Conservation (phyloP, 2,888 invertebrate genomes). For the Hedychridium roseum region DNA sequence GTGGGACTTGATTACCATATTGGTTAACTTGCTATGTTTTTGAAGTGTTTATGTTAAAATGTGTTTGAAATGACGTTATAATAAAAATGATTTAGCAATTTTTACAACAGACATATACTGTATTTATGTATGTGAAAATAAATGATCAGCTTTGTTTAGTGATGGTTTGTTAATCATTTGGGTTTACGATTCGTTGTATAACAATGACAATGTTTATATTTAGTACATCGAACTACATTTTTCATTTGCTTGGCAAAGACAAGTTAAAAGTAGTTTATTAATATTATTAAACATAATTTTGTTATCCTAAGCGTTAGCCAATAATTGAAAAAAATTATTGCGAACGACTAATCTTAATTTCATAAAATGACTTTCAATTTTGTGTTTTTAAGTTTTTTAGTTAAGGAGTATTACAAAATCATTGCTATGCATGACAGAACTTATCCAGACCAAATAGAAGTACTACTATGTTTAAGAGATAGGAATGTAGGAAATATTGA, state of each 20-base stretch:
- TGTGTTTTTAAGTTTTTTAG: no score
- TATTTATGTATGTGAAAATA: slow-evolving; percentile 2
- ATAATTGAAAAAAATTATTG: no score
- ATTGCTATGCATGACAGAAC: no score
- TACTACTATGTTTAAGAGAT: no score
- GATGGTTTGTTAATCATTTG: neutral
- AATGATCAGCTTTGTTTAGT: slow-evolving; percentile 17
- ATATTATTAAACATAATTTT: neutral
- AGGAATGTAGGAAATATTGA: no score
- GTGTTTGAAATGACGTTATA: neutral
- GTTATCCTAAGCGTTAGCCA: no score
- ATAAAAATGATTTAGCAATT: neutral
- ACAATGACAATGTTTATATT: neutral
- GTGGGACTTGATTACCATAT: slow-evolving; percentile 2
- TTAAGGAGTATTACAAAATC: no score
- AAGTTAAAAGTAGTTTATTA: neutral
- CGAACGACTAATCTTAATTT: no score
- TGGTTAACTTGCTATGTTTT: neutral
- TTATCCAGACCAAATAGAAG: no score
- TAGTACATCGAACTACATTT: neutral
- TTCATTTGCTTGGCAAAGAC: neutral
- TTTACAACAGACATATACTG: neutral
- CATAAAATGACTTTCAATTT: no score
- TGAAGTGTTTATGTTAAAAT: no score
- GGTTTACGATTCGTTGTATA: neutral